Conservation (phyloP, 2,888 invertebrate genomes). For the Linyphia triangularis region DNA sequence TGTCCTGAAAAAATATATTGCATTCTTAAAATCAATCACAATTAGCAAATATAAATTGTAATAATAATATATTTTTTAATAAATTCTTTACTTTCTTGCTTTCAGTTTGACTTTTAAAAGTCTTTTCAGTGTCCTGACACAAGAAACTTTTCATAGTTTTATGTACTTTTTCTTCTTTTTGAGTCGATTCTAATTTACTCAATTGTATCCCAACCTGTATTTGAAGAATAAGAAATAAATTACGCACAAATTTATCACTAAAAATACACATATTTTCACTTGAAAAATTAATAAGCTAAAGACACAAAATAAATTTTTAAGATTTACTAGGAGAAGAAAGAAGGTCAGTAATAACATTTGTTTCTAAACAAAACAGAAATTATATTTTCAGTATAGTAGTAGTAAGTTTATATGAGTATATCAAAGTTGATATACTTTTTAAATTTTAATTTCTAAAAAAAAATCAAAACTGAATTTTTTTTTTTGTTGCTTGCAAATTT, state of each 20-base stretch:
- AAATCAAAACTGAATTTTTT: too few relatives aligned
- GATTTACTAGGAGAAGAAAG: too few relatives aligned
- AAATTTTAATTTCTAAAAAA: too few relatives aligned
- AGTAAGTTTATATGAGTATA: too few relatives aligned
- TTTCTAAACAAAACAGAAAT: too few relatives aligned
- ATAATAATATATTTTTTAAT: not conserved
- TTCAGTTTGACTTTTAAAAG: not conserved
- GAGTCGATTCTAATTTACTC: conserved; percentile 49
- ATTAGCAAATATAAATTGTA: not conserved
- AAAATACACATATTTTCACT: too few relatives aligned
- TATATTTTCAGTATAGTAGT: too few relatives aligned
- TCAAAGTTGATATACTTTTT: too few relatives aligned
- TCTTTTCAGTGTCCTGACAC: not conserved
- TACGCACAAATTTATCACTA: not conserved
- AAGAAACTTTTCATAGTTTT: conserved; percentile 13
- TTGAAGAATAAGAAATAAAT: not conserved
- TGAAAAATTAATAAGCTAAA: not conserved
- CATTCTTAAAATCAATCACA: not conserved
- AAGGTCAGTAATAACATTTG: too few relatives aligned
- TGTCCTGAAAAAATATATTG: conserved; percentile 26
- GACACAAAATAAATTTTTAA: not conserved
- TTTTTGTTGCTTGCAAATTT: too few relatives aligned
- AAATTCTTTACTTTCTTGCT: not conserved
- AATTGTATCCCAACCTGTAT: conserved; percentile 67
- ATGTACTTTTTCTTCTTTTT: not conserved